phyloP scores from a whole-genome alignment of 2,888 invertebrate species.

The Trichacis sp. region DNA sequence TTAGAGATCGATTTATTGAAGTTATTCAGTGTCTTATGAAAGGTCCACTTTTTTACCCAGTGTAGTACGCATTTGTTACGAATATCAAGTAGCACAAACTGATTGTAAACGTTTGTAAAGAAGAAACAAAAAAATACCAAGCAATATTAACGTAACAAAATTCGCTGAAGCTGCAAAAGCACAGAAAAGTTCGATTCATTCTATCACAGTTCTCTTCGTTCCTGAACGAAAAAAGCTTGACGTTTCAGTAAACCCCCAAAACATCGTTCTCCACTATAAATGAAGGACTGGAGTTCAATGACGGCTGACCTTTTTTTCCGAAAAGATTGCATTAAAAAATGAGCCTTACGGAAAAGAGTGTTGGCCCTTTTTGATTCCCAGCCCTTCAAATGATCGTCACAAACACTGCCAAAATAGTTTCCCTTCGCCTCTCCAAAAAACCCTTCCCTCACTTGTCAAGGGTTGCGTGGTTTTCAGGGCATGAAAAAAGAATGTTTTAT shows the following conservation, averaged over 20 bases:
- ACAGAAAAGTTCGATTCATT: conserved; percentile 7
- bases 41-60: conserved; percentile 7
- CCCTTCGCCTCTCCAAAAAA: no score
- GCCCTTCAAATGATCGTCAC: conserved; percentile 1
- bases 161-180: conserved; percentile 4
- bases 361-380: no score
- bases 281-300: no score
- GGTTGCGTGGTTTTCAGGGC: not conserved
- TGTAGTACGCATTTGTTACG: conserved; percentile 2
- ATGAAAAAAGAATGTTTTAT: not conserved
- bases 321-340: no score
- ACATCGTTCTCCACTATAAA: not conserved
- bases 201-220: not conserved
- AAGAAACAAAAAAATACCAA: not conserved
- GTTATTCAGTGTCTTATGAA: conserved; percentile 7
- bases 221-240: no score
- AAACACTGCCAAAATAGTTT: not conserved
- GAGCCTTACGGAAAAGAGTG: no score
- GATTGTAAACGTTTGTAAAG: conserved; percentile 1
- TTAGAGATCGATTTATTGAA: not conserved
- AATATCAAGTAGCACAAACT: conserved; percentile 7
- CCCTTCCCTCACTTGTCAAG: not conserved
- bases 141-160: not conserved
- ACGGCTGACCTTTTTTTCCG: no score
- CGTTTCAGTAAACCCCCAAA: not conserved